Conservation (phyloP, 2,113 vertebrate species). For the Tachycineta bicolor region DNA sequence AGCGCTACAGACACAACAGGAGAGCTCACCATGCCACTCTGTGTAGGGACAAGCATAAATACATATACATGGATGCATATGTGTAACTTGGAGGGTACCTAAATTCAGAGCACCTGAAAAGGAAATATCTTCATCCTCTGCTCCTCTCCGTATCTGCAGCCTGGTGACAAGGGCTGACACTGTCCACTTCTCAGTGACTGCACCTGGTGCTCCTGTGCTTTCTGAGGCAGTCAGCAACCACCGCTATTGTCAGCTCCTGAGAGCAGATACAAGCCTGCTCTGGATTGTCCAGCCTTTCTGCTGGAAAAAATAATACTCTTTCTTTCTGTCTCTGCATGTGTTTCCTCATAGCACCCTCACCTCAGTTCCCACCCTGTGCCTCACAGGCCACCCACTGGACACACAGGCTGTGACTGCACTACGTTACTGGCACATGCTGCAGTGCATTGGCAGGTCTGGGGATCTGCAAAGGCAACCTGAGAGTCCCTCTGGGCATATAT, state of each 20-base stretch:
- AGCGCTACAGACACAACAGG: background rate
- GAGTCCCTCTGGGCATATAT: background rate
- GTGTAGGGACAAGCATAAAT: background rate
- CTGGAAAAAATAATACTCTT: background rate
- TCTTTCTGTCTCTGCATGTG: accelerated
- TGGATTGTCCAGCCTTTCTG: background rate
- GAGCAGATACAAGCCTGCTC: background rate
- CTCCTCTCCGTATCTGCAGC: background rate
- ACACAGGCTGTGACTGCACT: background rate
- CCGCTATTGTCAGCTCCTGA: background rate
- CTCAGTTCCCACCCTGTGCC: background rate
- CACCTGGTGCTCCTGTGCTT: background rate
- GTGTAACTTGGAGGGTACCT: background rate
- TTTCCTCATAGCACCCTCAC: background rate
- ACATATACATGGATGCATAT: accelerated
- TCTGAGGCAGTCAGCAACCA: background rate
- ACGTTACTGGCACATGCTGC: too few species aligned
- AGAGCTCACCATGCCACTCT: background rate
- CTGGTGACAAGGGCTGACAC: background rate
- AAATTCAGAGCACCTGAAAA: background rate
- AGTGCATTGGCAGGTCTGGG: accelerated
- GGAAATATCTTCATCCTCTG: background rate
- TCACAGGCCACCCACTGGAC: accelerated
- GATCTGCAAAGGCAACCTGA: background rate
- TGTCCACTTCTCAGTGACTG: accelerated